Evolutionary conservation across 2,888 invertebrate genomes (phyloP).

Genomic region (Coelopa pilipes): DNA sequence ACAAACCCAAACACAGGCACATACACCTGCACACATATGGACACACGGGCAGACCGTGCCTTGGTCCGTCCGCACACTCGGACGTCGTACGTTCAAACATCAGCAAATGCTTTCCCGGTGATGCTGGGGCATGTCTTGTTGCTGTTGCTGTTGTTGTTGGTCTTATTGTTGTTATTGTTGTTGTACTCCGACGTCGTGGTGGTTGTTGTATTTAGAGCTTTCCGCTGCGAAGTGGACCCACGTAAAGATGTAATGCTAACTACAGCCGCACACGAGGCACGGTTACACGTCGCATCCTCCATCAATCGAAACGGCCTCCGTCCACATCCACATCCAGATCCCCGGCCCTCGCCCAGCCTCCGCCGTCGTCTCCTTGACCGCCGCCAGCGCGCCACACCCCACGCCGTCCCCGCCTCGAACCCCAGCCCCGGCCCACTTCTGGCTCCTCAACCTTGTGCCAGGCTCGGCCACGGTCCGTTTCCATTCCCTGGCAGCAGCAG

Average conservation of each 20-base stretch:
- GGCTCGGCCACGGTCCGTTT: neutral
- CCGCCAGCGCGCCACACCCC: neutral
- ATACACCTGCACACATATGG: too few relatives aligned
- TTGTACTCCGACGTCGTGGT: neutral
- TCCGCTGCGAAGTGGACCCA: conserved; percentile 27
- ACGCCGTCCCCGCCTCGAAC: neutral
- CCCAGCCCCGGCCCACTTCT: neutral
- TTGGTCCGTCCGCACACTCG: neutral
- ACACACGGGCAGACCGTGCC: too few relatives aligned
- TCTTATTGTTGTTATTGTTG: neutral
- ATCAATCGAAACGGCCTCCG: conserved; percentile 21
- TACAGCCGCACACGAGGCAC: neutral
- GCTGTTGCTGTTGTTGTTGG: too few relatives aligned
- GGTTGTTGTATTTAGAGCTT: conserved; percentile 27
- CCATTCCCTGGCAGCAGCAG: neutral
- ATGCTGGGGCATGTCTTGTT: neutral
- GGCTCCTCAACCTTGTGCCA: neutral
- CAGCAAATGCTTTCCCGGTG: neutral
- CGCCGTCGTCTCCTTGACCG: neutral
- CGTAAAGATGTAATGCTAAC: conserved; percentile 29
- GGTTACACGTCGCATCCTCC: conserved; percentile 10
- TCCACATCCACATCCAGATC: neutral
- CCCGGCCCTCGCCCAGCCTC: neutral
- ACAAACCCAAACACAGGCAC: conserved; percentile 9
- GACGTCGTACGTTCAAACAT: neutral